A percentile compares a stretch with the other conserved stretches of the same genome.
phyloP scores from a whole-genome alignment of 53 echinoderm and acorn worm species.

The Stichopus horrens region DNA sequence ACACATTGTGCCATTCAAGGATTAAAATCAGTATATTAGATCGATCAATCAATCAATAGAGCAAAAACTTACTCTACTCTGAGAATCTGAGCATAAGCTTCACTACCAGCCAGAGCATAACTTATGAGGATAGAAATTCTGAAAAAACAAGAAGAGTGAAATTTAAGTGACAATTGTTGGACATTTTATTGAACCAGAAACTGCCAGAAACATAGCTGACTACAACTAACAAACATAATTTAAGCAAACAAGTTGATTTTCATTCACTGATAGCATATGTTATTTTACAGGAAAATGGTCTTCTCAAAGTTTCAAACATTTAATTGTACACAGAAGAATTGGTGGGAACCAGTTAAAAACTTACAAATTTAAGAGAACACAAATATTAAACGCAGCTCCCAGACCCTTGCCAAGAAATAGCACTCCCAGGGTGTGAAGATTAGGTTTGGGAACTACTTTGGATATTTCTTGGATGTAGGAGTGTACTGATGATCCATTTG shows the following conservation, averaged over 20 bases:
- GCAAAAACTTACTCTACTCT: slow-evolving; percentile 60
- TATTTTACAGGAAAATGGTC: no score
- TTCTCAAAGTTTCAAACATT: no score
- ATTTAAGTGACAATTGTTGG: neutral
- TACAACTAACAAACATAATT: neutral
- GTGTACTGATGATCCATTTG: slow-evolving; percentile 46
- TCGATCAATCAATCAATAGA: no score
- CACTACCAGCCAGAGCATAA: slow-evolving; percentile 94
- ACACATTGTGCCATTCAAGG: no score
- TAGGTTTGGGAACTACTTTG: slow-evolving; percentile 64
- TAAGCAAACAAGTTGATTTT: neutral
- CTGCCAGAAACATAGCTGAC: no score
- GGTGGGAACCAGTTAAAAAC: slow-evolving; percentile 32
- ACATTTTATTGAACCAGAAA: neutral
- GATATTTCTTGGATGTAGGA: slow-evolving; percentile 54
- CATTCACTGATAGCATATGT: neutral
- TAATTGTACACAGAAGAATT: no score
- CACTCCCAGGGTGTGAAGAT: slow-evolving; percentile 85
- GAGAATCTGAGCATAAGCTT: slow-evolving; percentile 88
- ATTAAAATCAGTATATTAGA: no score
- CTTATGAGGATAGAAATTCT: slow-evolving; percentile 94
- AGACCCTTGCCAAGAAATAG: slow-evolving; percentile 77
- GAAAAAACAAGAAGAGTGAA: slow-evolving; percentile 12
- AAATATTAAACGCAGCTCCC: slow-evolving; percentile 75
- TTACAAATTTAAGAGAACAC: slow-evolving; percentile 88